These are phyloP conservation scores for Notodonta dromedarius DNA, from an alignment of 2,888 invertebrate genomes.

Conservation along the genomic window DNA sequence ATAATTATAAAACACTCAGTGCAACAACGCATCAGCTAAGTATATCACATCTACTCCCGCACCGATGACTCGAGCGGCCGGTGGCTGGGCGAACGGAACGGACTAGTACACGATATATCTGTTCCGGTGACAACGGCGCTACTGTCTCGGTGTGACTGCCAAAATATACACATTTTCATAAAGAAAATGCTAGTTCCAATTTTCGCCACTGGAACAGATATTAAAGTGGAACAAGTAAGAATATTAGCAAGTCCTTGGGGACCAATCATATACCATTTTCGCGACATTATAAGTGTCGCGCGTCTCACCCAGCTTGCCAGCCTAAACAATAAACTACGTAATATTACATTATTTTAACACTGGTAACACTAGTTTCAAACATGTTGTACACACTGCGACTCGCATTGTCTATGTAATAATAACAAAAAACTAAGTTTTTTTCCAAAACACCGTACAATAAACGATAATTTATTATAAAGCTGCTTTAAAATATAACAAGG, in stretches of 20 bases:
- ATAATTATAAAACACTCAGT: constrained; percentile 71
- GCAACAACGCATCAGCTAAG: constrained; percentile 51
- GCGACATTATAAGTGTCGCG: neutral
- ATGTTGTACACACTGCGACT: constrained; percentile 41
- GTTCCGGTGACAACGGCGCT: neutral
- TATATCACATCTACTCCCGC: constrained; percentile 56
- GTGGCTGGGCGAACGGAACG: constrained; percentile 11
- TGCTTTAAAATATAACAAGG: constrained; percentile 18
- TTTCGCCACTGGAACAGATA: too few species aligned
- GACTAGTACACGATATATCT: constrained; percentile 6
- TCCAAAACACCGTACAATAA: constrained; percentile 15
- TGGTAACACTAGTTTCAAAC: constrained; percentile 51
- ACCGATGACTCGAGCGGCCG: constrained; percentile 31
- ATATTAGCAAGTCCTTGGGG: too few species aligned
- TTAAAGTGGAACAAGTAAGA: too few species aligned
- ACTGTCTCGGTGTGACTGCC: too few species aligned
- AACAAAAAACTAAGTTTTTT: constrained; percentile 16
- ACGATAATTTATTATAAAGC: constrained; percentile 13
- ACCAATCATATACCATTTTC: neutral
- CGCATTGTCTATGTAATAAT: constrained; percentile 16
- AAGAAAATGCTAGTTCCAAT: too few species aligned
- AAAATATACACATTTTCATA: too few species aligned
- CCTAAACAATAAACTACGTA: constrained; percentile 40
- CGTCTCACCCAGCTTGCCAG: constrained; percentile 29
- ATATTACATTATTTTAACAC: constrained; percentile 45